phyloP scores from a whole-genome alignment of 2,888 invertebrate species.

The Epistrophe eligans region DNA sequence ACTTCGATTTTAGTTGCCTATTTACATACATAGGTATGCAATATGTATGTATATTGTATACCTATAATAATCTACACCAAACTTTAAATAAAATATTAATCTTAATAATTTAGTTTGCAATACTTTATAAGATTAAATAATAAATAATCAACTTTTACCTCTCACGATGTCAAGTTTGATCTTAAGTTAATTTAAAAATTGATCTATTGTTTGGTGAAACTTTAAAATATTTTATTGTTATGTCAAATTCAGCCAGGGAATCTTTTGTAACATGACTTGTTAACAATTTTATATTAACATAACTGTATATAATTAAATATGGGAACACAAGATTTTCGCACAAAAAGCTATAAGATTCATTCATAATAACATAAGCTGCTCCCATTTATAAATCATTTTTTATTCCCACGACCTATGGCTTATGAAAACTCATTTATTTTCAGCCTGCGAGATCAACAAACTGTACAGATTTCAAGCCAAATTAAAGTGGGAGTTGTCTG shows the following conservation, averaged over 20 bases:
- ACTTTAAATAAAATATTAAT: background rate
- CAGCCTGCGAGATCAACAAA: constrained; percentile 31
- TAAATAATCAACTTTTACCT: background rate
- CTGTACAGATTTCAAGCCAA: constrained; percentile 21
- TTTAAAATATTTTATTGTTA: constrained; percentile 10
- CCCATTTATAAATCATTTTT: constrained; percentile 17
- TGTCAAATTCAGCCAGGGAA: constrained; percentile 15
- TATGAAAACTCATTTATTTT: constrained; percentile 47
- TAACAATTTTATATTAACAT: constrained; percentile 60
- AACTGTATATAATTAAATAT: constrained; percentile 31
- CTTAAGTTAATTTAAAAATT: background rate
- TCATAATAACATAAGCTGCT: constrained; percentile 28
- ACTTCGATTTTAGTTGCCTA: no score
- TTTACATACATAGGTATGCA: no score
- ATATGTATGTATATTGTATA: no score
- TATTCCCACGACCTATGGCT: constrained; percentile 62
- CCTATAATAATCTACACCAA: background rate
- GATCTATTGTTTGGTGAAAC: background rate
- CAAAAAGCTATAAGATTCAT: constrained; percentile 14
- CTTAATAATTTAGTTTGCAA: background rate
- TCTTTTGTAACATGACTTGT: constrained; percentile 27
- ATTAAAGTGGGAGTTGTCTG: constrained; percentile 61
- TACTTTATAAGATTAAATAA: background rate
- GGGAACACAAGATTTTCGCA: constrained; percentile 29
- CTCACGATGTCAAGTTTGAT: constrained; percentile 15